Evolutionary conservation across 2,113 vertebrate genomes (phyloP), one percentile per base, ranked within the genome.

Genomic region (Laticauda laticaudata): DNA sequence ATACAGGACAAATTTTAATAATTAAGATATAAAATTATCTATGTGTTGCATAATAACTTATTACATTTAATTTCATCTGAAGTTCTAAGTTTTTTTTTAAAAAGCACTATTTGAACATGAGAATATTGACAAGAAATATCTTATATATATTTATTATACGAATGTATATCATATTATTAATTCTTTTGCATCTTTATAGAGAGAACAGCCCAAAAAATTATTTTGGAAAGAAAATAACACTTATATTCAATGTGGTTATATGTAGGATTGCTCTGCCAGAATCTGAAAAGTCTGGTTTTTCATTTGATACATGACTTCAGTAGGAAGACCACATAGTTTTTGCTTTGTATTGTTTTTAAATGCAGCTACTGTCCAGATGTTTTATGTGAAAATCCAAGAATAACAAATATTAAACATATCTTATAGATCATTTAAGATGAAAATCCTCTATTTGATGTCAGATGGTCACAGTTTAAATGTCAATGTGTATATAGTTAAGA

Each of bases 1-100:
- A 23, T 91, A 75, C n/a, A 95, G 95, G 93, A 90, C 94, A 96
- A 92, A 91, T 95, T 95, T 96, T 96, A 95, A 92, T 96, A 96
- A 96, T 96, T 97, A 97, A 96, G 64, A 93, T 95, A 94, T 93
- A 69, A 93, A 29, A 53, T 93, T 93, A 96, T 95, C 91, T 55
- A 29, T n/a, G 43, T 57, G 53, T 93, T 18, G 94, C 94, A 93
- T 94, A 91, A 93, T 87, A 93, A 56, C 89, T 95, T 81, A 75
- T 56, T 29, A 4, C 92, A 92, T 86, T 87, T 91, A 92, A 92
- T 94, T 91, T n/a, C 56, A 26, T 18, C 45, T 0, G 43, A 56
- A 26, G 90, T 51, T 92, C 48, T n/a, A 0, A 0, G 1, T 0
- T 56, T 39, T 93, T 0, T 56, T 54, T 0, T 34, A 89, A 91